Percentiles rank a stretch among this genome's conserved stretches.
Evolutionary conservation across 1,140 invertebrate genomes (phyloP).

Genomic region (Euschistus heros): DNA sequence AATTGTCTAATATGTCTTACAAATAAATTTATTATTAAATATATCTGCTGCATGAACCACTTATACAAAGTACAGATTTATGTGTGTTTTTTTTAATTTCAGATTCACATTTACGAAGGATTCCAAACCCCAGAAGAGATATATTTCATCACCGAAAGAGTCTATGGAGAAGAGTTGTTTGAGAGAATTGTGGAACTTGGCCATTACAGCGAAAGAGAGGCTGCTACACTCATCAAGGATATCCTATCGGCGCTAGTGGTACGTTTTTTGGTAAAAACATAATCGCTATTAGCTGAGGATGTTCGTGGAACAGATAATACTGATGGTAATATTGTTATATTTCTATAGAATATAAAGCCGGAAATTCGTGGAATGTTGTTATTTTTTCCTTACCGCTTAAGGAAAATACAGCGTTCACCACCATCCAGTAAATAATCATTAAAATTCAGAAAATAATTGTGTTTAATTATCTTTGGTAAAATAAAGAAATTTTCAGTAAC

Average conservation of each 20-base stretch:
- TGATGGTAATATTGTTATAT: no score
- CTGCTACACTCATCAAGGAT: conserved; percentile 37
- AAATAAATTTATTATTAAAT: background rate
- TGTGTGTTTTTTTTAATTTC: background rate
- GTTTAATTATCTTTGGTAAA: no score
- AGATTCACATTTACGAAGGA: conserved; percentile 32
- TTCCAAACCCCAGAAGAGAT: conserved; percentile 31
- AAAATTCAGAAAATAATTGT: no score
- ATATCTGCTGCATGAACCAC: background rate
- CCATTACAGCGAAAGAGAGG: conserved; percentile 41
- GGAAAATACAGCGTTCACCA: no score
- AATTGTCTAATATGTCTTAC: background rate
- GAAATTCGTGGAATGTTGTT: background rate
- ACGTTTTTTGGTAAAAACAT: conserved; percentile 12
- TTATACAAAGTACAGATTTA: no score
- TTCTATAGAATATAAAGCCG: no score
- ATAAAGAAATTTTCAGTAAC: no score
- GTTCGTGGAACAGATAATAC: no score
- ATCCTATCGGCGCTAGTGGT: conserved; percentile 39
- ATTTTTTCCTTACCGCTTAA: no score
- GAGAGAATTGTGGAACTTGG: conserved; percentile 41
- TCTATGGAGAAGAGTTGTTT: conserved; percentile 39
- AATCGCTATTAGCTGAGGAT: no score
- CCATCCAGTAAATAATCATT: no score
- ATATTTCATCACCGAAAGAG: conserved; percentile 31